Evolutionary conservation across 2,113 vertebrate species (phyloP).

Genomic region (Theristicus caerulescens): DNA sequence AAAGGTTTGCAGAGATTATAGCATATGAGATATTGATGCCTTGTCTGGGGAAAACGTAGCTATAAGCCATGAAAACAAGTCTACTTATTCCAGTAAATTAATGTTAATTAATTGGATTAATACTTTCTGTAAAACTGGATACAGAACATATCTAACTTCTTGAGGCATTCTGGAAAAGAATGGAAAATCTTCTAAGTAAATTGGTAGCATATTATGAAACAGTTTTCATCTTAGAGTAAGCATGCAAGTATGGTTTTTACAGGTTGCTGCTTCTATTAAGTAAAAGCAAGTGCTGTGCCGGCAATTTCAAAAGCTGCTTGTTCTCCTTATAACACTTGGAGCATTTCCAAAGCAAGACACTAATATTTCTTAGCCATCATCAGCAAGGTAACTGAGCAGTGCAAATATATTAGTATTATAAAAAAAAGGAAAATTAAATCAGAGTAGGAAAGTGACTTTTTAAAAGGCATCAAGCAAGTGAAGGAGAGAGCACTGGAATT

Average conservation of each 20-base stretch:
- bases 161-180: not conserved
- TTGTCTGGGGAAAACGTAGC: not conserved
- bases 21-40: not conserved
- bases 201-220: not conserved
- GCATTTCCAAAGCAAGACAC: not conserved
- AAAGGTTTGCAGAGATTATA: not conserved
- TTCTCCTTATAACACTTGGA: not conserved
- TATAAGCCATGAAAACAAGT: not conserved
- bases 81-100: not conserved
- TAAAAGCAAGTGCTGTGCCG: not conserved
- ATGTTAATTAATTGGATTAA: not conserved
- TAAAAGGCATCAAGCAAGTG: not conserved
- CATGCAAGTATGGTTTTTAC: not conserved
- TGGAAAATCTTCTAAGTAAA: not conserved
- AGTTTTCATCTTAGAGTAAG: not conserved
- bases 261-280: not conserved
- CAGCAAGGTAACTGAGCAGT: not conserved
- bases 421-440: not conserved
- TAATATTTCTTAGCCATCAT: not conserved
- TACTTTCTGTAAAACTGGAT: not conserved
- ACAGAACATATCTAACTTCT: not conserved
- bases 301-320: not conserved
- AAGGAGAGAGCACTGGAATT: not conserved
- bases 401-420: not conserved
- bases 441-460: not conserved